Evolutionary conservation across 2,888 invertebrate genomes (phyloP), one percentile per base, ranked within the genome.

Genomic region (Punctoribates punctum): DNA sequence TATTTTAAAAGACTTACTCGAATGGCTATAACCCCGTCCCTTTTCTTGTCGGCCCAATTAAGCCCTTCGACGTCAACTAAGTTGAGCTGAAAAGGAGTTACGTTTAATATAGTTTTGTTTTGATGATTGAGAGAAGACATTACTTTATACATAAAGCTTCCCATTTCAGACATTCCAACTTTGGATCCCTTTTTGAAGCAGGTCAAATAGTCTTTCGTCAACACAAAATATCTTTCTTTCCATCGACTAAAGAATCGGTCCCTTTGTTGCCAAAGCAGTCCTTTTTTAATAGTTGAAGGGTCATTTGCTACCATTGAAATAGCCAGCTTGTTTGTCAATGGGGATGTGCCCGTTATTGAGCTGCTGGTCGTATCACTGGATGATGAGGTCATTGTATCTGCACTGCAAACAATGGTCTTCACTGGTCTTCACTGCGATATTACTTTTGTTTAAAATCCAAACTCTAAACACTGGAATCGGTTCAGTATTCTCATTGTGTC

Each of bases 31-130:
- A 88, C 86, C 81, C 88, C 88, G 82, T 88, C 89, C 74, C 87
- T 88, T 80, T 88, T 88, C 79, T 88, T 87, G 82, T 88, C 89
- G 77, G 88, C 86, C 89, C 89, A 89, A 83, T 88, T 88, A 67
- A 89, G 87, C 81, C 87, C 86, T 81, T 88, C 88, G 67, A 89
- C 88, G 82, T 89, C 89, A 75, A 88, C 87, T 80, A 88, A 84
- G 27, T 73, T 76, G 5, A 76, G 29, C 76, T 76, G 82, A 88
- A 87, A 60, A 13, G n/a, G n/a, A 54, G 54, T 15, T 46, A 46
- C 8, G 46, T 46, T 25, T 27, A n/a, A n/a, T n/a, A n/a, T n/a
- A 34, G 34, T 34, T 34, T 34, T 34, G 34, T 34, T 34, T 34
- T 34, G 34, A 34, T 34, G 34, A 34, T 34, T 34, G 34, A 34